Percentiles rank a stretch among this genome's conserved stretches.
Evolutionary conservation across 2,797 vertebrate genomes (phyloP).

Genomic region (Xiphorhynchus erythropygius): DNA sequence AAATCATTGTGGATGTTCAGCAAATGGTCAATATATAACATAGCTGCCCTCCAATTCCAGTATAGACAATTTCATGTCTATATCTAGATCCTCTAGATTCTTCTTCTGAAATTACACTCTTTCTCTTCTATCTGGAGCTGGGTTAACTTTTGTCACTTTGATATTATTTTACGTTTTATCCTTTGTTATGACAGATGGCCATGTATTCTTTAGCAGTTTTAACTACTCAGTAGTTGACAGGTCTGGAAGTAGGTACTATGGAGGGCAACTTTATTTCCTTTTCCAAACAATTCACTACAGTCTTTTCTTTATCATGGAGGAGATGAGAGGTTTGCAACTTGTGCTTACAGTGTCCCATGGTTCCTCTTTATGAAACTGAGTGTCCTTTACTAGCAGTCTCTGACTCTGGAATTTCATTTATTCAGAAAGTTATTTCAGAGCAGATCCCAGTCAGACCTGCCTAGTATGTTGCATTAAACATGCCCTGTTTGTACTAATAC

Average conservation of each 20-base stretch:
- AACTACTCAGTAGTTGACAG: neutral
- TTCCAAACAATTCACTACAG: neutral
- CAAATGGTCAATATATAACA: neutral
- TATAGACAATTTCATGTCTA: neutral
- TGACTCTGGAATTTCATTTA: neutral
- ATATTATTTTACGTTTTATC: neutral
- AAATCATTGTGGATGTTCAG: neutral
- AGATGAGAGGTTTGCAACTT: neutral
- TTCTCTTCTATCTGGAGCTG: neutral
- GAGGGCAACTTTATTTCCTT: neutral
- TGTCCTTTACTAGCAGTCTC: neutral
- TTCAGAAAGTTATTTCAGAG: neutral
- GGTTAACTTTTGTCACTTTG: neutral
- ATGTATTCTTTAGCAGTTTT: neutral
- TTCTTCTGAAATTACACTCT: neutral
- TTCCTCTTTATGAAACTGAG: neutral
- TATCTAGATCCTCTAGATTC: neutral
- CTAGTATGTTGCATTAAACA: neutral
- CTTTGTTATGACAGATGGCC: neutral
- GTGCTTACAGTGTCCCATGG: neutral
- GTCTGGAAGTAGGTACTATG: neutral
- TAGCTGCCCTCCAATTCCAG: neutral
- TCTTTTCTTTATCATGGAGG: neutral
- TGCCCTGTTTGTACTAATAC: neutral
- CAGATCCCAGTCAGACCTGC: neutral